Percentiles rank a stretch among this genome's conserved stretches.
Conservation (phyloP, 1,140 invertebrate genomes). For the Hormaphis cornu region DNA sequence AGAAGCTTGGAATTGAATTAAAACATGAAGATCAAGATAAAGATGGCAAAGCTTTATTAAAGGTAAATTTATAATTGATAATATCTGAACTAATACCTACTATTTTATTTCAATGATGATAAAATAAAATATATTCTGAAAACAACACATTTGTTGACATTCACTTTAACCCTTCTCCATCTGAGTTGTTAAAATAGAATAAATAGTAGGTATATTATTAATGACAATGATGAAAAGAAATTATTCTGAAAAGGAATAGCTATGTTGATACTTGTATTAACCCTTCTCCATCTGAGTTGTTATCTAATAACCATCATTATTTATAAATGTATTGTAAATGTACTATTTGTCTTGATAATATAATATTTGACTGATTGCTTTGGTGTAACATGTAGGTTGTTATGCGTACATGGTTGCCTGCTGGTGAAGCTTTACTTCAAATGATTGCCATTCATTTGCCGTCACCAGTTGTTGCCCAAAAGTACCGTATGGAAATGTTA, state of each 20-base stretch:
- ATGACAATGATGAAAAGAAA: background rate
- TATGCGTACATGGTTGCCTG: conserved; percentile 98
- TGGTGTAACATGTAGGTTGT: conserved; percentile 73
- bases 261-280: conserved; percentile 23
- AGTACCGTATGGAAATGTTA: conserved; percentile 98
- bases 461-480: conserved; percentile 96
- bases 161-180: background rate
- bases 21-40: conserved; percentile 93
- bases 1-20: conserved; percentile 85
- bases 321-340: background rate
- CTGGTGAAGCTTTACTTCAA: conserved; percentile 97
- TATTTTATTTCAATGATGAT: background rate
- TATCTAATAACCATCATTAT: background rate
- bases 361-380: background rate
- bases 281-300: conserved; percentile 30
- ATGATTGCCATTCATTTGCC: conserved; percentile 99
- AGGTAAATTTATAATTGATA: conserved; percentile 47
- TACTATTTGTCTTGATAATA: background rate
- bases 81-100: background rate
- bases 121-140: background rate
- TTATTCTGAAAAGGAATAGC: background rate
- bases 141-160: background rate
- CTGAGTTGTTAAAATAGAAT: background rate
- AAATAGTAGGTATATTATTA: background rate
- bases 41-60: conserved; percentile 82